Evolutionary conservation across 2,113 vertebrate species (phyloP).

Genomic region (Chroicocephalus ridibundus): DNA sequence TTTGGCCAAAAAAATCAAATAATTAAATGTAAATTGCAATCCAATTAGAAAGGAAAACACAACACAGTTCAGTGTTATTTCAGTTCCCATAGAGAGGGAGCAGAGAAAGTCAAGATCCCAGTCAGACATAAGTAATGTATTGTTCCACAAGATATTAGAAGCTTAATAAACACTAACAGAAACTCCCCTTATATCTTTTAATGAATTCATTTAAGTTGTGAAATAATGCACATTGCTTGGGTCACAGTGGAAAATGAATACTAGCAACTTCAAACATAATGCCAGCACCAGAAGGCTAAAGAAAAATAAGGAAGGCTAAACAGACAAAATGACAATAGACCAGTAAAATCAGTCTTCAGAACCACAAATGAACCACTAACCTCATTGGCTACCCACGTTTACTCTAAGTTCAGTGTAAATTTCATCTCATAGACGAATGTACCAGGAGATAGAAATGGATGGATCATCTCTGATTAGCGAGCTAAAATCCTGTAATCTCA

Average conservation of each 20-base stretch:
- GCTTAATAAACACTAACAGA: not conserved
- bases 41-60: not conserved
- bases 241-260: not conserved
- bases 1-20: not conserved
- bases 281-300: not conserved
- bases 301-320: not conserved
- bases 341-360: not conserved
- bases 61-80: not conserved
- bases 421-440: not conserved
- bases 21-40: not conserved
- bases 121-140: not conserved
- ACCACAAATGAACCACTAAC: not conserved
- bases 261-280: not conserved
- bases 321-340: not conserved
- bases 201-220: not conserved
- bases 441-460: not conserved
- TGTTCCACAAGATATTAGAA: not conserved
- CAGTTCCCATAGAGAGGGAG: not conserved
- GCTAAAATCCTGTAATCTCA: not conserved
- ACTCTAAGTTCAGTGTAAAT: not conserved
- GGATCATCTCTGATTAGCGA: not conserved
- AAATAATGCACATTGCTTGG: not conserved
- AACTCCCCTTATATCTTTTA: not conserved
- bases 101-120: not conserved
- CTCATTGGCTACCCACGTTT: not conserved